Conservation (phyloP, 2,888 invertebrate species). For the Lasioglossum malachurum region DNA sequence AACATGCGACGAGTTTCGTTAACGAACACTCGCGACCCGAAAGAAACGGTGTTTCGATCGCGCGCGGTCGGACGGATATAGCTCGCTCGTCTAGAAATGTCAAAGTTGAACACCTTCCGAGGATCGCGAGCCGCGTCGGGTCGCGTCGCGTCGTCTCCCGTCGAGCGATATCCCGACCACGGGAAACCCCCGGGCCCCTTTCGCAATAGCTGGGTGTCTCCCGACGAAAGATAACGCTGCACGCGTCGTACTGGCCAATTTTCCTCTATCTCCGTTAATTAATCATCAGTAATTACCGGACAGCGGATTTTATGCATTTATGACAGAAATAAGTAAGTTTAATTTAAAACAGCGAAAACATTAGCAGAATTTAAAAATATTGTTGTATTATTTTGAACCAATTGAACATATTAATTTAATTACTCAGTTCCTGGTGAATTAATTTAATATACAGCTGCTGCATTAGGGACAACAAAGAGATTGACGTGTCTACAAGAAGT, state of each 20-base stretch:
- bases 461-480: too few species aligned
- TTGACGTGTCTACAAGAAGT: too few species aligned
- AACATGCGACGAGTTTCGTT: not conserved
- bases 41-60: not conserved
- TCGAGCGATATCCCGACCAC: not conserved
- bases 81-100: constrained; percentile 16
- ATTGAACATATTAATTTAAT: too few species aligned
- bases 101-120: constrained; percentile 50
- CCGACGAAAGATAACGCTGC: not conserved
- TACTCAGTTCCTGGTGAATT: too few species aligned
- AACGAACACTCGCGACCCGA: not conserved
- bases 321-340: too few species aligned
- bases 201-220: not conserved
- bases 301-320: too few species aligned
- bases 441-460: too few species aligned
- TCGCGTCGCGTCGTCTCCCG: not conserved
- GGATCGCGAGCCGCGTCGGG: not conserved
- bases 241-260: not conserved
- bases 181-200: not conserved
- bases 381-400: too few species aligned
- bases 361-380: too few species aligned
- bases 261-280: too few species aligned
- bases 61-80: constrained; percentile 4
- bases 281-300: too few species aligned
- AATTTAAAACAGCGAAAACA: too few species aligned